Percentiles rank a stretch among this genome's conserved stretches.
Evolutionary conservation across 2,888 invertebrate genomes (phyloP).

Genomic region (Sepiola atlantica): DNA sequence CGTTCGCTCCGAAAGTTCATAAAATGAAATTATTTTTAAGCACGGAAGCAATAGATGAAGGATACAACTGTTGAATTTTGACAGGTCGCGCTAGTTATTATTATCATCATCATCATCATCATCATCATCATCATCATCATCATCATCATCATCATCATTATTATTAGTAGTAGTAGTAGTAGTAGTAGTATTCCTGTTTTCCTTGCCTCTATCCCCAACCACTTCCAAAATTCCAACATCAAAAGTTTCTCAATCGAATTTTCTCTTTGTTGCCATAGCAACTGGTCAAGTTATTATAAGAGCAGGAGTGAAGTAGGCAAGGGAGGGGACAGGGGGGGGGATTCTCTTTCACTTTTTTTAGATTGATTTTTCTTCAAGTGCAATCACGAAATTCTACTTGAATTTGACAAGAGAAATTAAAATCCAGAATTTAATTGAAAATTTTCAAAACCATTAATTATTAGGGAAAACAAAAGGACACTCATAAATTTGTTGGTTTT

Average conservation of each 20-base stretch:
- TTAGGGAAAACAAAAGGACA: too few species aligned
- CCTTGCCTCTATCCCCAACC: neutral
- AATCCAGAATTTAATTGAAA: neutral
- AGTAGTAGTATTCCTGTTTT: neutral
- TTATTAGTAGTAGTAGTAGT: neutral
- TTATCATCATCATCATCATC: too few species aligned
- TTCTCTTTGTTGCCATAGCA: neutral
- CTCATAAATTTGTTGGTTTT: too few species aligned
- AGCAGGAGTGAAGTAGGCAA: neutral
- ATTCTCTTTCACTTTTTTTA: neutral
- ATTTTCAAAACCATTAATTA: neutral
- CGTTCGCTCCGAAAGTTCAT: too few species aligned
- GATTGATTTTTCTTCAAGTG: neutral
- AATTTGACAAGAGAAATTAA: slow-evolving; percentile 2
- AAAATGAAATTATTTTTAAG: too few species aligned
- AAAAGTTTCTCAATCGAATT: neutral
- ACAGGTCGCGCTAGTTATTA: too few species aligned
- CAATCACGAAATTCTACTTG: neutral
- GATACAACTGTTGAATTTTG: too few species aligned
- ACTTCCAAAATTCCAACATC: neutral
- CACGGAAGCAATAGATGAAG: too few species aligned
- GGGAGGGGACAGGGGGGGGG: neutral
- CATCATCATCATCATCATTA: neutral
- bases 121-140: too few species aligned
- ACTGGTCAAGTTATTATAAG: neutral